Base-by-base conservation (phyloP, 2,113 vertebrate species). In the Salminus brasiliensis region DNA sequence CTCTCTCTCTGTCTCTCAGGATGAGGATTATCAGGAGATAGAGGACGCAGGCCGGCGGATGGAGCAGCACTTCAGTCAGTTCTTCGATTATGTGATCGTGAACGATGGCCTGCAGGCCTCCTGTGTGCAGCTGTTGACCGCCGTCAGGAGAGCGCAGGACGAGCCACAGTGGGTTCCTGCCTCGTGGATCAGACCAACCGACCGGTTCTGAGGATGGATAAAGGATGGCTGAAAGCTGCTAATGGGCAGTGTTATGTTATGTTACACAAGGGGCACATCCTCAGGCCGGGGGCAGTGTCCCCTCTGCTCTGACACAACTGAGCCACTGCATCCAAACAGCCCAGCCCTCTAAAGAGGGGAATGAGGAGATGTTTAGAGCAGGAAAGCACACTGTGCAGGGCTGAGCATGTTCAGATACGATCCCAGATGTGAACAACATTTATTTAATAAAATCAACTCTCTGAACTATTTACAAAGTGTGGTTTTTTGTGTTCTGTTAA, bases 161-260 rank as follows among this genome's bases (percentile, higher is more conserved):
- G 95, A 96, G 79, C 95, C 96, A 0, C 96, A 98, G 85, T 99
- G 98, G 97, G 94, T 99, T 25, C 97, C 96, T 2, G 93, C 94
- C 47, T 81, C 86, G 21, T 99, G 97, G 98, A 94, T 98, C 77
- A 92, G 94, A 80, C 93, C 94, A 76, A 87, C 91, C 1, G 39
- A 77, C 0, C 85, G 91, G 74, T 85, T 91, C 47, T 96, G 86
- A 91, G n/a, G 18, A 1, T 1, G 1, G 1, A 16, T n/a, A 7
- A 7, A 53, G 52, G 27, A 72, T 9, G 36, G 49, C 55, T n/a
- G 18, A 29, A 71, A 30, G 18, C 12, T 41, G 29, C 1, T 27
- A 9, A 55, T 63, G 1, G 5, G 30, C 2, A 25, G 52, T 65
- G 60, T 11, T 65, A 1, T 1, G 39, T 41, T 41, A 41, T 41